Base-by-base conservation (phyloP, 2,888 invertebrate species). In the Troilus luridus region DNA sequence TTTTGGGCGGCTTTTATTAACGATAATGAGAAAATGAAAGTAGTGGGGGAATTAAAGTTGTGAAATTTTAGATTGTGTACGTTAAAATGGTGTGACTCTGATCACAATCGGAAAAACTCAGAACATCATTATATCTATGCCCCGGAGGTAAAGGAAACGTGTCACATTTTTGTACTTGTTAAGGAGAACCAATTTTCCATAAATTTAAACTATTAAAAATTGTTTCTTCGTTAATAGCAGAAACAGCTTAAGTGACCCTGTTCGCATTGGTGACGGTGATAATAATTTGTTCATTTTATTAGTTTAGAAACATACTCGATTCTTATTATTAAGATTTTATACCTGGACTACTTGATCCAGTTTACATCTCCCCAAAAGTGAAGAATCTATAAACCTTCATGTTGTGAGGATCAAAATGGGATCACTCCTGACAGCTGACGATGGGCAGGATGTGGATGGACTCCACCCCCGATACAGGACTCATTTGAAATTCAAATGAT, bases 401-500 rank as follows among this genome's bases (percentile, higher is more conserved):
- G 27, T 1, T 41, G 41, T 27, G 27, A 8, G 24, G 24, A 27
- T 67, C 14, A 67, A 67, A 67, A 67, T n/a, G 11, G 72, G 72
- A 77, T 77, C 72, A 27, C 17, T 77, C 2, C 41, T 77, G 72
- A 77, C 72, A 77, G 27, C 17, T 77, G 85, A 85, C 17, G 56
- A 85, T 85, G 85, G 56, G 3, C 56, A n/a, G 85, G n/a, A 85
- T 56, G 56, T n/a, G 56, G 85, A n/a, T 14, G n/a, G 56, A 8
- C 85, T n/a, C 56, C 54, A 85, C 85, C 85, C 54, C 85, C 85
- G 56, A 85, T 85, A 58, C 14, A n/a, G 56, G n/a, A n/a, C n/a
- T 85, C 21, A 85, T 85, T 85, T 85, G 85, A 85, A 85, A 56
- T 85, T 85, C 85, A n/a, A 81, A 81, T 81, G 19, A 56, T 81